A percentile compares a stretch with the other conserved stretches of the same genome.
Evolutionary conservation across 35 echinoderm and acorn worm genomes (phyloP).

Genomic region (Heliocidaris tuberculata): DNA sequence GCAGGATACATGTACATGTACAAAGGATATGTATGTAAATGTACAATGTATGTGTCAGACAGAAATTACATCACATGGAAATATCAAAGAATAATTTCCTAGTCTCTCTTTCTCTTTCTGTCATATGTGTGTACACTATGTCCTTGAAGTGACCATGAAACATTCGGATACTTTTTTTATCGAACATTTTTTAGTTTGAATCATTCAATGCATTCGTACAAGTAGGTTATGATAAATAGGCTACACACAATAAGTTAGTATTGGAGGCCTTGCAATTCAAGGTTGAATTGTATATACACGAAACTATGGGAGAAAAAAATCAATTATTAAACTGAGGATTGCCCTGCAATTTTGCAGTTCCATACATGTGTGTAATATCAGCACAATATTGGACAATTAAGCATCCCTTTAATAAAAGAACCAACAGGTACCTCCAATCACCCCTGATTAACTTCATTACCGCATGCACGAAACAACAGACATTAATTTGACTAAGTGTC

Average conservation of each 20-base stretch:
- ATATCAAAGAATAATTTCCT: too few species aligned
- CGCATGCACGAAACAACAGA: neutral
- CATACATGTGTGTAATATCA: neutral
- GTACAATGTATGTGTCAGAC: too few species aligned
- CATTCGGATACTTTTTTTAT: too few species aligned
- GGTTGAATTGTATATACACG: neutral
- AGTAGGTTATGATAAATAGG: neutral
- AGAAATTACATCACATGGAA: too few species aligned
- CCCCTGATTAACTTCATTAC: neutral
- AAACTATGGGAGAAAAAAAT: neutral
- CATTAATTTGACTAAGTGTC: constrained; percentile 15
- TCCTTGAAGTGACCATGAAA: too few species aligned
- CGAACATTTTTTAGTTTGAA: too few species aligned
- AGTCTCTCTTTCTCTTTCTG: too few species aligned
- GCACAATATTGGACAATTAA: neutral
- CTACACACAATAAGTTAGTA: neutral
- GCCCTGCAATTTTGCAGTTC: neutral
- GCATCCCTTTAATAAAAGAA: neutral
- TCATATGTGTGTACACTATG: too few species aligned
- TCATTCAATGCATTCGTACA: neutral
- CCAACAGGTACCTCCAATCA: neutral
- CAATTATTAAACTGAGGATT: neutral
- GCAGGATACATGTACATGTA: too few species aligned
- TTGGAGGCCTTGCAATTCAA: neutral
- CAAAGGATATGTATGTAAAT: too few species aligned